Conservation (phyloP, 2,888 invertebrate genomes). For the Oligia latruncula region DNA sequence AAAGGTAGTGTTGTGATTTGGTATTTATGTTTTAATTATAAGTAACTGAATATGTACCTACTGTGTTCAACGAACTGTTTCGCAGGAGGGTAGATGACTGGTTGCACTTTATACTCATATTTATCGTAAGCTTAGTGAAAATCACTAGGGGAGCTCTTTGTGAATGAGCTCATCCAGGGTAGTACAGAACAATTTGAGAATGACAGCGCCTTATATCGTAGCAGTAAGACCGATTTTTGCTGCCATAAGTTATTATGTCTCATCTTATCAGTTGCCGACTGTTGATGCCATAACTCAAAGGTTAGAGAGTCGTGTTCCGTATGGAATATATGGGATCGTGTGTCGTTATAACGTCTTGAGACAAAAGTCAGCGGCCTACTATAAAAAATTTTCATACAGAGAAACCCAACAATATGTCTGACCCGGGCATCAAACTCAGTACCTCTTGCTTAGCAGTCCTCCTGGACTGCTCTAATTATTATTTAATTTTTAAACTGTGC, state of each 20-base stretch:
- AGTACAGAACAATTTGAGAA: background rate
- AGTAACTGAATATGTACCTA: background rate
- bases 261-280: background rate
- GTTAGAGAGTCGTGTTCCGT: background rate
- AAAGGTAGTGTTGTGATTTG: constrained; percentile 34
- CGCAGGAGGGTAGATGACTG: too few species aligned
- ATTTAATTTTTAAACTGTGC: background rate
- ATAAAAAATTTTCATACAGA: background rate
- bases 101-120: background rate
- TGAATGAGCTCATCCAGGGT: background rate
- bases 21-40: constrained; percentile 17
- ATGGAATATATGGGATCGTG: background rate
- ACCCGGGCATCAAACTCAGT: background rate
- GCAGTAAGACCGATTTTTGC: background rate
- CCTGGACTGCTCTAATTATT: background rate
- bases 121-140: background rate
- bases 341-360: background rate
- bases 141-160: background rate
- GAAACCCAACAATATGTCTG: background rate
- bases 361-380: background rate
- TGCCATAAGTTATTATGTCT: background rate
- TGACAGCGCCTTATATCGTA: background rate
- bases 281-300: too few species aligned
- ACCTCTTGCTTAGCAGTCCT: background rate
- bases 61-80: background rate